A percentile compares a stretch with the other conserved stretches of the same genome.
Evolutionary conservation across 2,888 invertebrate species (phyloP).

Genomic region (Acanthosepion esculentum): DNA sequence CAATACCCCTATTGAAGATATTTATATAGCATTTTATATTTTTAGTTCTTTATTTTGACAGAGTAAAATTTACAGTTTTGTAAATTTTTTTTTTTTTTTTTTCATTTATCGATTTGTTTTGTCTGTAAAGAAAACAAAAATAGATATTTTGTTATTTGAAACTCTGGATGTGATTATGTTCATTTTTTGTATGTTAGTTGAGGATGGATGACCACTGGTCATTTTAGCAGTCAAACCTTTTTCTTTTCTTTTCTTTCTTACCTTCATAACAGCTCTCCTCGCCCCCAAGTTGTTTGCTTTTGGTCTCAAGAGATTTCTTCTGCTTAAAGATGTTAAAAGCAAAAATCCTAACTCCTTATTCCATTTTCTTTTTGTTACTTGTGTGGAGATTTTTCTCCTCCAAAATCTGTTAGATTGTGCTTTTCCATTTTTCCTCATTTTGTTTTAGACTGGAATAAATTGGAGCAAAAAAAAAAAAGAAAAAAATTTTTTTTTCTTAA

Average conservation of each 20-base stretch:
- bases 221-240: background rate
- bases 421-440: background rate
- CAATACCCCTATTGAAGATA: background rate
- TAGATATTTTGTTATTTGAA: background rate
- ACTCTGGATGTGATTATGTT: background rate
- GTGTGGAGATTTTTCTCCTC: background rate
- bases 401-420: background rate
- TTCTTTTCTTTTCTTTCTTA: background rate
- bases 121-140: background rate
- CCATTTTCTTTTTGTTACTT: background rate
- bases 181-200: background rate
- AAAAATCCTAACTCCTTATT: background rate
- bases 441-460: background rate
- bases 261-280: no score
- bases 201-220: slow-evolving; percentile 6
- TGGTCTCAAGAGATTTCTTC: background rate
- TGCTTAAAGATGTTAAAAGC: background rate
- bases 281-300: background rate
- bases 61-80: background rate
- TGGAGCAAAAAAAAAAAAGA: slow-evolving; percentile 11
- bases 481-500: background rate
- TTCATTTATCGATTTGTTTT: background rate
- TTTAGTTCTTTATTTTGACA: background rate
- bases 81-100: background rate
- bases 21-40: slow-evolving; percentile 10